Evolutionary conservation across 2,113 vertebrate species (phyloP), one percentile per base, ranked within the genome.

Genomic region (Thryonomys swinderianus): DNA sequence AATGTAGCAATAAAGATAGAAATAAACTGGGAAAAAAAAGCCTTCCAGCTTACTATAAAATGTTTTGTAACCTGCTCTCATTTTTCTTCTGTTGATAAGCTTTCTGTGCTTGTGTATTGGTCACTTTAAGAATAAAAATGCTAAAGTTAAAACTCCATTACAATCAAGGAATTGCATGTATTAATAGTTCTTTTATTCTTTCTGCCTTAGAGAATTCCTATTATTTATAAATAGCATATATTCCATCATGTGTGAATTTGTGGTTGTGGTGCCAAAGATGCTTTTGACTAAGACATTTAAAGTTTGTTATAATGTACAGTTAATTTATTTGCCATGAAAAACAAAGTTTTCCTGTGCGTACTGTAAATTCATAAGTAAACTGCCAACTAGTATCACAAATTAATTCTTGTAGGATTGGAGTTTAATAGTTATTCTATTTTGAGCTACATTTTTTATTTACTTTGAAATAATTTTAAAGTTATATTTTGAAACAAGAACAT

Each of bases 381-480:
- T 90, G 45, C 18, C 73, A 76, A 32, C 53, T 86, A 80, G 59
- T 51, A 88, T 90, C 57, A 90, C 20, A 94, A 53, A 59, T 80
- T 79, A 95, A 64, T 85, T 57, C 57, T 94, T 95, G 61, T 87
- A 88, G 48, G 74, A 84, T 86, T 86, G 87, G 32, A 86, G n/a
- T 73, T 91, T 59, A 88, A 61, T 87, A 64, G 12, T 59, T 80
- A 45, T 45, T 42, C 62, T 91, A 53, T 27, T 95, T 86, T 69
- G 17, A 79, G 34, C 87, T 94, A 86, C 16, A 61, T 94, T 96
- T n/a, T 92, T 86, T 71, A 27, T 66, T 93, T 93, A 69, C 45
- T 53, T 73, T 67, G 18, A 84, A 95, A 69, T 92, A 81, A 81
- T 93, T 86, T 80, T 73, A 55, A 92, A 95, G 37, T 92, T 86